phyloP scores from a whole-genome alignment of 1,140 invertebrate genomes.

The Drosophila grimshawi region DNA sequence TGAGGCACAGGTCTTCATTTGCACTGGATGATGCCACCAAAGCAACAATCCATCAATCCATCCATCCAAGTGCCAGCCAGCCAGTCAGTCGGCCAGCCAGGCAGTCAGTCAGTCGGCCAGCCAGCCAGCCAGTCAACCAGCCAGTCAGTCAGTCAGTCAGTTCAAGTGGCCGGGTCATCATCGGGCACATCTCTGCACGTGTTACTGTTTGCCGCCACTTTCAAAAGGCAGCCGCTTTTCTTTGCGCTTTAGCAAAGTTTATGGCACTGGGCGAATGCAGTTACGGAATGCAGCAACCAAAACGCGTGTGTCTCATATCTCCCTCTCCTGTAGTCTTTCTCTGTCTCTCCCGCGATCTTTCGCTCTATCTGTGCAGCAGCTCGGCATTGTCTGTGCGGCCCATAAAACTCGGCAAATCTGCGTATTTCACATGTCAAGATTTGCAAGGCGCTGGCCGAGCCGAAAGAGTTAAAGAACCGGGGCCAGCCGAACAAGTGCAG shows the following conservation, averaged over 20 bases:
- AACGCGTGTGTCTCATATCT: constrained; percentile 32
- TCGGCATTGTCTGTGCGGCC: constrained; percentile 58
- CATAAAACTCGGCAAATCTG: constrained; percentile 82
- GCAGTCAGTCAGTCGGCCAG: constrained; percentile 2
- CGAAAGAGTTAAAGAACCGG: constrained; percentile 6
- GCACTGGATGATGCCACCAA: constrained; percentile 59
- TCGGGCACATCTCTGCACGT: constrained; percentile 46
- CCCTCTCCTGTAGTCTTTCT: neutral
- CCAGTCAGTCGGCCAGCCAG: constrained; percentile 11
- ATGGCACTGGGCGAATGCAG: constrained; percentile 76
- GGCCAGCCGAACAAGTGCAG: constrained; percentile 73
- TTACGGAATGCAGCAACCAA: constrained; percentile 68
- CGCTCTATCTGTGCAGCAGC: constrained; percentile 7
- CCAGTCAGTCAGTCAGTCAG: constrained; percentile 29
- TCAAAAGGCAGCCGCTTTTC: constrained; percentile 67
- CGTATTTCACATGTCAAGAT: constrained; percentile 82
- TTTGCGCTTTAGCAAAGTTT: constrained; percentile 79
- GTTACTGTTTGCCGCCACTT: constrained; percentile 63
- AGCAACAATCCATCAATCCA: constrained; percentile 79
- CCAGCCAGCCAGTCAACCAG: constrained; percentile 27
- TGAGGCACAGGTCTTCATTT: constrained; percentile 75
- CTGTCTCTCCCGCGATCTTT: neutral
- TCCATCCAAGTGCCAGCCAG: constrained; percentile 48
- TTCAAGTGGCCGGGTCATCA: constrained; percentile 78
- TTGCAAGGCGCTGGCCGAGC: constrained; percentile 55